Percentiles rank a stretch among this genome's conserved stretches.
Evolutionary conservation across 2,888 invertebrate genomes (phyloP).

Genomic region (Chalcosyrphus nemorum): DNA sequence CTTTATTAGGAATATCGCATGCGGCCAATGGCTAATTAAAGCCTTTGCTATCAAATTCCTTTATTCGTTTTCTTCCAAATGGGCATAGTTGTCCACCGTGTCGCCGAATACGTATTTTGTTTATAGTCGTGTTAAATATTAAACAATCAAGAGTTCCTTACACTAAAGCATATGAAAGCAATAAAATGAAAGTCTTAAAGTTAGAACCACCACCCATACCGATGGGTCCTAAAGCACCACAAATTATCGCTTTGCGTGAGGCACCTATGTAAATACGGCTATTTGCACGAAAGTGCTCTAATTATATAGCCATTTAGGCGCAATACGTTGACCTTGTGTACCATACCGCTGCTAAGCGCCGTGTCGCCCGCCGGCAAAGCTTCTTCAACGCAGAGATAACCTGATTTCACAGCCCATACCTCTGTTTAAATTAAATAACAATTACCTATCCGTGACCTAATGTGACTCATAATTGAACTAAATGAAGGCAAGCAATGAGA

Average conservation of each 20-base stretch:
- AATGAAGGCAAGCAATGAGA: background rate
- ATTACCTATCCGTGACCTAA: constrained; percentile 15
- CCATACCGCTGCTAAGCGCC: background rate
- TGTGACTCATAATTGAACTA: background rate
- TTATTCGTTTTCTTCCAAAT: background rate
- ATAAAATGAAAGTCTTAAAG: constrained; percentile 36
- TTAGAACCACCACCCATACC: background rate
- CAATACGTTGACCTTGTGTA: constrained; percentile 51
- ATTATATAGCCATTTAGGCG: constrained; percentile 1
- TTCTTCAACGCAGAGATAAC: background rate
- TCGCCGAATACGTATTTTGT: constrained; percentile 6
- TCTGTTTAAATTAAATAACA: constrained; percentile 32
- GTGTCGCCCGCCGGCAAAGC: background rate
- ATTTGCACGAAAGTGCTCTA: constrained; percentile 38
- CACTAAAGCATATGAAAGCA: constrained; percentile 22
- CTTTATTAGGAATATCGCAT: constrained; percentile 14
- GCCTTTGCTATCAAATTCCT: constrained; percentile 14
- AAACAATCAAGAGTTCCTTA: constrained; percentile 32
- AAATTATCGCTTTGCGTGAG: constrained; percentile 67
- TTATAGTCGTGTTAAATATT: constrained; percentile 53
- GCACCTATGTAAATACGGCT: constrained; percentile 28
- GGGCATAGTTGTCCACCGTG: background rate
- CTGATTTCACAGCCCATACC: constrained; percentile 5
- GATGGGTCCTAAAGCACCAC: constrained; percentile 3
- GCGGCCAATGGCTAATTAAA: constrained; percentile 2